Conservation (phyloP, 2,113 vertebrate genomes). For the Lagopus muta region DNA sequence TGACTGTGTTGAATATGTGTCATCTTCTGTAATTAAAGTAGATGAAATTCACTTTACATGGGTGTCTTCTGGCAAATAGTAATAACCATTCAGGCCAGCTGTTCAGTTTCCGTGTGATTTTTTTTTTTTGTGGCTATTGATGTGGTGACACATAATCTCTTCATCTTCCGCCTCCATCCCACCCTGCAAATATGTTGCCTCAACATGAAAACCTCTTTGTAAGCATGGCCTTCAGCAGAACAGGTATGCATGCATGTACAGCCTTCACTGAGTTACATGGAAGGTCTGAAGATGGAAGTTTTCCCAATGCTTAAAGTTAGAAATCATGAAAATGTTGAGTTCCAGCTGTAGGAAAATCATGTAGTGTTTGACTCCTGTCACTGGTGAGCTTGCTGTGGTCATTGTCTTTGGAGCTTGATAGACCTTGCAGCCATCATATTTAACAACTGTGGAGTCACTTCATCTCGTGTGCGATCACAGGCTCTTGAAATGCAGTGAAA, state of each 20-base stretch:
- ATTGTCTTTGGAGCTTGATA: accelerated
- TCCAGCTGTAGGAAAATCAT: not conserved
- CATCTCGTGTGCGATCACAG: accelerated
- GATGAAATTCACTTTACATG: not conserved
- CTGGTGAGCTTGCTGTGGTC: not conserved
- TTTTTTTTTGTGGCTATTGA: not conserved
- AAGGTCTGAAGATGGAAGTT: not conserved
- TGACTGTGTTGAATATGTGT: not conserved
- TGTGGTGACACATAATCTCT: not conserved
- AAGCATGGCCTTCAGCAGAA: not conserved
- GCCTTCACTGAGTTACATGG: not conserved
- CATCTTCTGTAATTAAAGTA: not conserved
- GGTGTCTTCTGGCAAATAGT: not conserved
- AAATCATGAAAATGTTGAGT: not conserved
- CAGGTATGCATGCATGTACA: accelerated
- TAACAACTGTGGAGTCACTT: not conserved
- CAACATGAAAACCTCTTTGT: accelerated
- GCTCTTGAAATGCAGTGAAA: slow-evolving; percentile 10
- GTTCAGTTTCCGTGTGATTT: not conserved
- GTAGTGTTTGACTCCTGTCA: not conserved
- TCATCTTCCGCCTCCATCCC: not conserved
- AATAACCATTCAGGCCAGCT: not conserved
- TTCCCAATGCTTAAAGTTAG: not conserved
- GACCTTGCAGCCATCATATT: not conserved
- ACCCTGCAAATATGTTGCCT: not conserved